Evolutionary conservation across 2,888 invertebrate species (phyloP).

Genomic region (Callimorpha dominula): DNA sequence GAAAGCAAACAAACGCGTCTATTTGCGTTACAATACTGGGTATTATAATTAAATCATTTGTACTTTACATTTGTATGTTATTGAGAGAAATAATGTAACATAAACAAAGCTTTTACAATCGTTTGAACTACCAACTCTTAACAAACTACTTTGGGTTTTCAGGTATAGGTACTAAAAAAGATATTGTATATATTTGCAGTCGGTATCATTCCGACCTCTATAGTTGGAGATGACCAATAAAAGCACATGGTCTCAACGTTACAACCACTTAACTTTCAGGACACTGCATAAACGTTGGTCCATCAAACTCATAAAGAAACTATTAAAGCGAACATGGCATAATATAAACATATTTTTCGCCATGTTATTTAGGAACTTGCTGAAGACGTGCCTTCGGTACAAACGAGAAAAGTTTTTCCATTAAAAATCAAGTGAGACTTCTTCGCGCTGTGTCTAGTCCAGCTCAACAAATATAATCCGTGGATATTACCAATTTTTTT

Average conservation of each 20-base stretch:
- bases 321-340: slow-evolving; percentile 34
- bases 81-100: no score
- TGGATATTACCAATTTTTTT: slow-evolving; percentile 11
- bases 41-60: no score
- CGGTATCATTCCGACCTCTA: background rate
- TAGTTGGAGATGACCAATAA: background rate
- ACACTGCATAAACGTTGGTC: slow-evolving; percentile 10
- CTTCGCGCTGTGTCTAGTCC: slow-evolving; percentile 22
- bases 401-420: slow-evolving; percentile 57
- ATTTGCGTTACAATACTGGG: no score
- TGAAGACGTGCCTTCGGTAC: slow-evolving; percentile 34
- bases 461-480: slow-evolving; percentile 34
- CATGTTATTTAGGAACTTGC: slow-evolving; percentile 23
- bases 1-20: no score
- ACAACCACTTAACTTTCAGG: background rate
- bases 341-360: slow-evolving; percentile 21
- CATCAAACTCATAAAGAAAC: slow-evolving; percentile 29
- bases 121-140: no score
- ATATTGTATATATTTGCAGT: background rate
- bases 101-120: no score
- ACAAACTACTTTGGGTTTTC: no score
- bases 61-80: no score
- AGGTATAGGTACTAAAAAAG: no score
- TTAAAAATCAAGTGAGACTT: slow-evolving; percentile 53
- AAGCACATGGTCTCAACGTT: background rate